Conservation (phyloP, 1,140 invertebrate species). For the Bombus polaris region DNA sequence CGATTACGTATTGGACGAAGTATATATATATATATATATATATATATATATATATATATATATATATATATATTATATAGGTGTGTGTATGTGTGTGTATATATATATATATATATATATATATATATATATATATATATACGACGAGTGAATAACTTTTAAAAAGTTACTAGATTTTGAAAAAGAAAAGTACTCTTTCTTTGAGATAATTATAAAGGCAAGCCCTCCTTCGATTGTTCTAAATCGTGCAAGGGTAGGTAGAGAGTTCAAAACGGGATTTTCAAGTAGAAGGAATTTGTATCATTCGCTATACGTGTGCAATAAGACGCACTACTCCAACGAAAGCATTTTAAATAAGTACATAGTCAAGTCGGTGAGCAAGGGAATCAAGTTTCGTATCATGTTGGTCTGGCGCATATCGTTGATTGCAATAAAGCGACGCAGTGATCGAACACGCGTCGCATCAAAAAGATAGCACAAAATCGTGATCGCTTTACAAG, state of each 20-base stretch:
- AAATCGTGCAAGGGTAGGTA: neutral
- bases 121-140: neutral
- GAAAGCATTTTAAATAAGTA: conserved; percentile 21
- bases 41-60: neutral
- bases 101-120: neutral
- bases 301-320: conserved; percentile 35
- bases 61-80: too few species aligned
- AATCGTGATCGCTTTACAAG: conserved; percentile 43
- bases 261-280: neutral
- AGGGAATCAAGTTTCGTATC: conserved; percentile 5
- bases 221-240: conserved; percentile 12
- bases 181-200: conserved; percentile 8
- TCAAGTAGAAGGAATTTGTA: conserved; percentile 39
- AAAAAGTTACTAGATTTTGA: conserved; percentile 15
- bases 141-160: conserved; percentile 8
- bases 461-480: conserved; percentile 54
- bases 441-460: conserved; percentile 38
- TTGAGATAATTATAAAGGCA: neutral
- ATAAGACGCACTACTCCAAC: neutral
- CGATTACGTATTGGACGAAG: neutral
- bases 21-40: too few species aligned
- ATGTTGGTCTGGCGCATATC: conserved; percentile 27
- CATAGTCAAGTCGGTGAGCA: conserved; percentile 51
- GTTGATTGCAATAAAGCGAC: conserved; percentile 47
- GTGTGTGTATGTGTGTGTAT: too few species aligned